Evolutionary conservation across 2,113 vertebrate species (phyloP), one percentile per base, ranked within the genome.

Genomic region (Corythoichthys intestinalis): DNA sequence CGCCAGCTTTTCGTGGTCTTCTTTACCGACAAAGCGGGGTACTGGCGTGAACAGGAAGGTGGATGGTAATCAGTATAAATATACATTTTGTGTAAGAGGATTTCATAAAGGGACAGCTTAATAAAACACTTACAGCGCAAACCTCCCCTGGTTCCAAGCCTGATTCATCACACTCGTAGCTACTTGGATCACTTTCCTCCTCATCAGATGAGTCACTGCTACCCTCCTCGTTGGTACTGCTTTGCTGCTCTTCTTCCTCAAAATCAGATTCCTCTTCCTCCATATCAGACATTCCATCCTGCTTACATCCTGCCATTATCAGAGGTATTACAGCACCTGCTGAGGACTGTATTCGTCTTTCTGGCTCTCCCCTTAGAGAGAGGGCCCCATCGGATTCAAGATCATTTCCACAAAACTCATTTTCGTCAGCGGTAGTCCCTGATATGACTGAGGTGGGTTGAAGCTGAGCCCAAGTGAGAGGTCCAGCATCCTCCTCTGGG

Each of bases 91-190:
- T 38, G 12, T 9, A 17, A 48, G 34, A 12, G 39, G 41, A 20
- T 38, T 14, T 44, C 3, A 44, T 44, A 64, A 20, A 17, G 28
- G 47, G 48, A 66, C 64, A 17, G 34, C 14, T 35, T 50, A 46
- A 65, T 65, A 52, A 0, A 69, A 61, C 67, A 89, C 90, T 91
- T 65, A 93, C 85, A 20, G 69, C 17, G 28, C 91, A 79, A 72
- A 93, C 71, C 84, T 95, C 91, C 69, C 90, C 92, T 46, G 88
- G 90, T 88, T 95, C 91, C 75, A 94, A 77, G 66, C 73, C 87
- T 67, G 81, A 90, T 74, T 83, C 90, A 48, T 57, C 83, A 75
- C 86, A 90, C 57, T 93, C 91, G 11, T 82, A 56, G 62, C 92
- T 84, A 46, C 89, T 93, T 10, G 66, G 53, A 74, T 82, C 76